These are phyloP conservation scores for Oncorhynchus gorbuscha DNA, from an alignment of 2,113 vertebrate genomes.

Conservation along the genomic window DNA sequence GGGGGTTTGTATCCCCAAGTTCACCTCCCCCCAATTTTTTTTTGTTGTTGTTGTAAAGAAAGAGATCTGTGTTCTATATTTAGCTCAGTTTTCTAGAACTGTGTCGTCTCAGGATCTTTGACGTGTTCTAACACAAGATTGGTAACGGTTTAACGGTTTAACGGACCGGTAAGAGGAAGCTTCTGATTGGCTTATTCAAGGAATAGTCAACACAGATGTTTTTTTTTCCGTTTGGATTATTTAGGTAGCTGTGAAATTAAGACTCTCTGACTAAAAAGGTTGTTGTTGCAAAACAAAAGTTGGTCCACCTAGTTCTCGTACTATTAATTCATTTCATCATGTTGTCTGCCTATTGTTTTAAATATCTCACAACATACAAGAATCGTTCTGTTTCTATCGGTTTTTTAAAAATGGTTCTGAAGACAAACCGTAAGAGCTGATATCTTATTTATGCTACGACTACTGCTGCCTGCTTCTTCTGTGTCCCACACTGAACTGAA, in stretches of 20 bases:
- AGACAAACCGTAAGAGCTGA: conserved; percentile 49
- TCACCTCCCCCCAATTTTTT: neutral
- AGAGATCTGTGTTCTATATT: conserved; percentile 8
- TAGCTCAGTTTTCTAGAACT: conserved; percentile 15
- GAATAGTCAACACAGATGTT: neutral
- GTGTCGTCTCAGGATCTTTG: conserved; percentile 50
- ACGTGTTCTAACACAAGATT: conserved; percentile 28
- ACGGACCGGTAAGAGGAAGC: neutral
- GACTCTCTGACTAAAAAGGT: conserved; percentile 1
- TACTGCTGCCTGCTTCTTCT: conserved; percentile 55
- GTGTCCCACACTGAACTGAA: conserved; percentile 66
- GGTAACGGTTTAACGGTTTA: neutral
- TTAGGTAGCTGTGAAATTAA: neutral
- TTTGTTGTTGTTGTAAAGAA: neutral
- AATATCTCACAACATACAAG: conserved; percentile 38
- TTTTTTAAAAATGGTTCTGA: conserved; percentile 28
- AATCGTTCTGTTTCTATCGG: conserved; percentile 29
- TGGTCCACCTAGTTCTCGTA: conserved; percentile 1
- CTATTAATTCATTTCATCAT: conserved; percentile 13
- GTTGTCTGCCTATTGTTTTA: conserved; percentile 14
- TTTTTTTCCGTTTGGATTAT: neutral
- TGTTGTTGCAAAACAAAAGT: neutral
- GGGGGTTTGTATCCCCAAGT: neutral
- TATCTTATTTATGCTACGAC: conserved; percentile 53
- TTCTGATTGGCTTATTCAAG: neutral